Percentiles rank a stretch among this genome's conserved stretches.
Evolutionary conservation across 1,140 invertebrate genomes (phyloP).

Genomic region (Artemia franciscana): DNA sequence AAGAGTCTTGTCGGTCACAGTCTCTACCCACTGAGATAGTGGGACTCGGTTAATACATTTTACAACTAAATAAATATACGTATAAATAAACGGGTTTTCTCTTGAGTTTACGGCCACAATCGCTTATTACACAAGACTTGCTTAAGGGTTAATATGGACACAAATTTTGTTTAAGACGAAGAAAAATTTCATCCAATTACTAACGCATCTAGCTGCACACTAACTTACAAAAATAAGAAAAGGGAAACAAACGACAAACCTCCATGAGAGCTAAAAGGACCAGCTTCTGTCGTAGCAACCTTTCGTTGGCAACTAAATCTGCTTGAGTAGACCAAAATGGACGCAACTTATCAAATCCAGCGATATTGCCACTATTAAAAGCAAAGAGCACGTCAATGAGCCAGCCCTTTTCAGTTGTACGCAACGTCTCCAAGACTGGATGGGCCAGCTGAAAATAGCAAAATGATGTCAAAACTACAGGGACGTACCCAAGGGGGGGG

Average conservation of each 20-base stretch:
- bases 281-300: constrained; percentile 71
- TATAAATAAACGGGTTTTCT: too few species aligned
- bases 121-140: too few species aligned
- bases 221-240: background rate
- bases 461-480: too few species aligned
- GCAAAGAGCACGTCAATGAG: constrained; percentile 66
- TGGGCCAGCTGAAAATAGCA: constrained; percentile 46
- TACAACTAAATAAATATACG: too few species aligned
- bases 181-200: too few species aligned
- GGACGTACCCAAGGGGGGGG: too few species aligned
- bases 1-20: too few species aligned
- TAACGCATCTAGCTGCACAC: background rate
- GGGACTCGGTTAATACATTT: too few species aligned
- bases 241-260: constrained; percentile 22
- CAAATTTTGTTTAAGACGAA: background rate
- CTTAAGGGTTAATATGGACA: too few species aligned
- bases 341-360: constrained; percentile 55
- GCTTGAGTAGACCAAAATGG: constrained; percentile 55
- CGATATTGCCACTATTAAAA: constrained; percentile 77
- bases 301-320: constrained; percentile 63
- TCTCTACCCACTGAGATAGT: too few species aligned
- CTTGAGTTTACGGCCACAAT: too few species aligned
- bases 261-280: constrained; percentile 90
- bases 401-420: constrained; percentile 62
- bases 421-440: constrained; percentile 67